These are phyloP conservation scores for Acinonyx jubatus DNA, from an alignment of 2,113 vertebrate genomes.

Conservation along the genomic window DNA sequence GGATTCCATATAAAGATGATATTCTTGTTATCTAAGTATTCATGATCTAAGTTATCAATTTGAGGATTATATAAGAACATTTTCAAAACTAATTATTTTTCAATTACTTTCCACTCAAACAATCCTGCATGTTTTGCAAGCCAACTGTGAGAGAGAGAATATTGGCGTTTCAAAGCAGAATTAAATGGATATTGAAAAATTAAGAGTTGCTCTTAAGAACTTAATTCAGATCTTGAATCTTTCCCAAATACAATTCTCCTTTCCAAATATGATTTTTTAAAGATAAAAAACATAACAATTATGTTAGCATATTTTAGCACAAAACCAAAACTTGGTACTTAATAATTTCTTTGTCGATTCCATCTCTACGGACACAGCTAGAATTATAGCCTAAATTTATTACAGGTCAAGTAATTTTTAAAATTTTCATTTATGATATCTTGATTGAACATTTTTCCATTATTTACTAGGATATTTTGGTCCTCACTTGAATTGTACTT, in stretches of 20 bases:
- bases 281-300: not conserved
- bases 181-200: constrained; percentile 24
- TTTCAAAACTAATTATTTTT: not conserved
- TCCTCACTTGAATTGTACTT: not conserved
- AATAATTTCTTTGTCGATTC: not conserved
- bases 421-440: not conserved
- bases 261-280: not conserved
- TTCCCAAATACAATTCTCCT: not conserved
- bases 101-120: not conserved
- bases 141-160: not conserved
- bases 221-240: not conserved
- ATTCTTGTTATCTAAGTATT: not conserved
- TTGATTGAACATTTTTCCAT: not conserved
- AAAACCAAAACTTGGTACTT: not conserved
- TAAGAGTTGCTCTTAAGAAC: not conserved
- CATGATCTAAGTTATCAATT: not conserved
- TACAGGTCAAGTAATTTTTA: constrained; percentile 6
- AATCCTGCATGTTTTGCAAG: not conserved
- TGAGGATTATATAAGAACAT: not conserved
- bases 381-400: constrained; percentile 7
- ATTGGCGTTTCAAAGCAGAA: not conserved
- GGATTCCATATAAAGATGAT: not conserved
- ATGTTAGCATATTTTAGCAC: not conserved
- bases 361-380: not conserved
- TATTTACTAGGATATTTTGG: constrained; percentile 23